Evolutionary conservation across 2,113 vertebrate genomes (phyloP).

Genomic region (Telmatochromis sp.): DNA sequence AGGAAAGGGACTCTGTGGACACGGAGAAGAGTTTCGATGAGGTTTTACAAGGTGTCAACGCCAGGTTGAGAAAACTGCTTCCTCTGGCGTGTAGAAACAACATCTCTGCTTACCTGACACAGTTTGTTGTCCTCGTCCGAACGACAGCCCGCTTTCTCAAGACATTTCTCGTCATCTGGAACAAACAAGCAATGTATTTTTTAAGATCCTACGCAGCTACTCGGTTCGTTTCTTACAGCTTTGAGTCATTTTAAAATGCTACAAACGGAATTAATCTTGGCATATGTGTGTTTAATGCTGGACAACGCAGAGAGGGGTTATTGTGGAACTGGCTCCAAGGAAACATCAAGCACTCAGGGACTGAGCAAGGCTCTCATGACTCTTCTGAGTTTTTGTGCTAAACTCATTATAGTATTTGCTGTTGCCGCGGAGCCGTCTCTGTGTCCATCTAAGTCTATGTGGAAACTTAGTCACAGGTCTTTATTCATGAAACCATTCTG

Average conservation of each 20-base stretch:
- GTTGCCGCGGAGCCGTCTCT: background rate
- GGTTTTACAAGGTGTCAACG: background rate
- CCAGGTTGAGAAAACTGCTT: background rate
- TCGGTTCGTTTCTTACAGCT: background rate
- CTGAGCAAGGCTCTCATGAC: background rate
- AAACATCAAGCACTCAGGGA: background rate
- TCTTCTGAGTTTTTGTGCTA: background rate
- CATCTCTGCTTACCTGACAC: constrained; percentile 76
- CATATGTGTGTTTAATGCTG: background rate
- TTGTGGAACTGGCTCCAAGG: background rate
- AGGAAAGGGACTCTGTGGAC: background rate
- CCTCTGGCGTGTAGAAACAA: background rate
- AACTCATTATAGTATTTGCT: background rate
- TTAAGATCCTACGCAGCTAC: background rate
- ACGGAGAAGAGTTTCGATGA: background rate
- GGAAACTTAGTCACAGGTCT: constrained; percentile 22
- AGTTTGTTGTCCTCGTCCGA: constrained; percentile 98
- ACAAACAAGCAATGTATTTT: background rate
- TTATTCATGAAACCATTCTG: constrained; percentile 4
- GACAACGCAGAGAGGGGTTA: background rate
- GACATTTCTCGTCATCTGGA: constrained; percentile 92
- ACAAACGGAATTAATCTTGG: background rate
- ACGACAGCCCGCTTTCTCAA: constrained; percentile 91
- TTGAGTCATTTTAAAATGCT: background rate
- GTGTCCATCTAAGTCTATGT: background rate